Conservation (phyloP, 2,113 vertebrate genomes). For the Sorex araneus region DNA sequence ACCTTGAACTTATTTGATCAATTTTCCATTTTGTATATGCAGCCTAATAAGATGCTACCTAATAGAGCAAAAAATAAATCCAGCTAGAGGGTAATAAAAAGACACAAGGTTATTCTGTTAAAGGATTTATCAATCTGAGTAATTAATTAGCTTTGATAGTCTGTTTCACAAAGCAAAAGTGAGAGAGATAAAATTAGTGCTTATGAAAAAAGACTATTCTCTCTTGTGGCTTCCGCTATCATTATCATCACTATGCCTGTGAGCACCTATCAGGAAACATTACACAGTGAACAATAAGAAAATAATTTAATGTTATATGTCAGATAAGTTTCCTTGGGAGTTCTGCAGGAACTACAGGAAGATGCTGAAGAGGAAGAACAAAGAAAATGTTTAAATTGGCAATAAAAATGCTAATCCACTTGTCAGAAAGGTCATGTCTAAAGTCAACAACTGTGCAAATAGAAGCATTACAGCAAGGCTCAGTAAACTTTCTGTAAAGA, state of each 20-base stretch:
- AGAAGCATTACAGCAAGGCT: conserved; percentile 27
- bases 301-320: not conserved
- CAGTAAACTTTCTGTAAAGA: conserved; percentile 39
- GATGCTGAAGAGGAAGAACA: not conserved
- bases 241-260: not conserved
- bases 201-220: not conserved
- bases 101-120: conserved; percentile 1
- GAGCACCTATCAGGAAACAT: not conserved
- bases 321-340: not conserved
- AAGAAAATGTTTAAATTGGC: conserved; percentile 22
- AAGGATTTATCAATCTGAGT: conserved; percentile 24
- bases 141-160: conserved; percentile 16
- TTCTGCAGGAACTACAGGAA: not conserved
- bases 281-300: conserved; percentile 3
- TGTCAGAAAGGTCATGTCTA: not conserved
- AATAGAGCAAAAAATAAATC: not conserved
- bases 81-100: not conserved
- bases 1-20: conserved; percentile 51
- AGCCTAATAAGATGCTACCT: not conserved
- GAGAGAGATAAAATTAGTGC: not conserved
- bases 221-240: not conserved
- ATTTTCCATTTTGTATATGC: conserved; percentile 12
- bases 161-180: conserved; percentile 36
- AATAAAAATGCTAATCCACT: not conserved
- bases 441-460: conserved; percentile 3